Conservation (phyloP, 2,888 invertebrate species). For the Sclerodermus sp. region DNA sequence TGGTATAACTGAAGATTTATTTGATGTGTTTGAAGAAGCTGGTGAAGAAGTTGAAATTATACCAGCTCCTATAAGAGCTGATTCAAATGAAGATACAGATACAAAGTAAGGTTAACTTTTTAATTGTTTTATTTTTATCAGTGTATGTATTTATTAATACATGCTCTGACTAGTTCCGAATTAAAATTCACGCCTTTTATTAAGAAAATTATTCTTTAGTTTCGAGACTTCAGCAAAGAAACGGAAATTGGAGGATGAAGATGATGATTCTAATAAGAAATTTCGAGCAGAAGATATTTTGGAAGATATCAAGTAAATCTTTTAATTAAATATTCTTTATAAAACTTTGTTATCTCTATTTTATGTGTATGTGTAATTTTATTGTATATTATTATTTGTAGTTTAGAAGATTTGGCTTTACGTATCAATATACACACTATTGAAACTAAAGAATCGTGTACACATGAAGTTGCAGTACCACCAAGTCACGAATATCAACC, state of each 20-base stretch:
- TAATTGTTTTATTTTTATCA: not conserved
- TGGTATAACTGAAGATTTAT: slow-evolving; percentile 52
- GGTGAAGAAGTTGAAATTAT: slow-evolving; percentile 38
- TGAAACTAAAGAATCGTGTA: slow-evolving; percentile 89
- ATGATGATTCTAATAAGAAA: slow-evolving; percentile 32
- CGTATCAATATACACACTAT: slow-evolving; percentile 86
- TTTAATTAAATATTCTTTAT: not conserved
- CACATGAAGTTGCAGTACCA: slow-evolving; percentile 95
- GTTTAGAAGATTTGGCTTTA: slow-evolving; percentile 74
- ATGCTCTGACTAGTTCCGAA: not conserved
- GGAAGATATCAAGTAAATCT: slow-evolving; percentile 49
- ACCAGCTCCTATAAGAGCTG: slow-evolving; percentile 17
- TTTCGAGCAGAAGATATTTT: slow-evolving; percentile 41
- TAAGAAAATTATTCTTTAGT: slow-evolving; percentile 10
- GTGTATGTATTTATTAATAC: not conserved
- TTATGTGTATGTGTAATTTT: not conserved
- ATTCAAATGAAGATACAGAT: slow-evolving; percentile 9
- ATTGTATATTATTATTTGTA: slow-evolving; percentile 49
- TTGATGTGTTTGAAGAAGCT: slow-evolving; percentile 54
- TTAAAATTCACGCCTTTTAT: too few relatives aligned
- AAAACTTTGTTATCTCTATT: slow-evolving; percentile 2
- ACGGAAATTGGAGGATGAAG: slow-evolving; percentile 31
- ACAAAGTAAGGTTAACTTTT: slow-evolving; percentile 16
- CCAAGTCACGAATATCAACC: slow-evolving; percentile 79
- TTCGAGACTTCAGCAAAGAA: slow-evolving; percentile 23